phyloP scores from a whole-genome alignment of 2,797 vertebrate species.

The Pangasius mekongensis region DNA sequence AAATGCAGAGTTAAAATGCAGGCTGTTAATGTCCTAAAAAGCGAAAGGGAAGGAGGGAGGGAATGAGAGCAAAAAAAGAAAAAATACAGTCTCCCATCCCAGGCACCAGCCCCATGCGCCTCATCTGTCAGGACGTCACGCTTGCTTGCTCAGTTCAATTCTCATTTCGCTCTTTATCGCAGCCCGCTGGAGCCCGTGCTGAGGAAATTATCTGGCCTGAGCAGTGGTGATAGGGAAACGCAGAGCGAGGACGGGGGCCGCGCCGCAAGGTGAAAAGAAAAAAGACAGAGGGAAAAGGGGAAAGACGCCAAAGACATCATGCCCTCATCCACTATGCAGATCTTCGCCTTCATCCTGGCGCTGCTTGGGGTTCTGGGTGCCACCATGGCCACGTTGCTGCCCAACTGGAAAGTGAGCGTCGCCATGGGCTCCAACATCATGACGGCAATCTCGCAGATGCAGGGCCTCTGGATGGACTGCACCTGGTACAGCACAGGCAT shows the following conservation, averaged over 20 bases:
- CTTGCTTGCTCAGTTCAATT: slow-evolving; percentile 71
- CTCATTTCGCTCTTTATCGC: slow-evolving; percentile 70
- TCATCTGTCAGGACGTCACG: slow-evolving; percentile 78
- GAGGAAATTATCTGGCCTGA: slow-evolving; percentile 67
- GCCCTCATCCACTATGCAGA: slow-evolving; percentile 84
- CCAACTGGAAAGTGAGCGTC: slow-evolving; percentile 90
- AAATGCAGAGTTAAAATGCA: slow-evolving; percentile 51
- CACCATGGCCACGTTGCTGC: slow-evolving; percentile 85
- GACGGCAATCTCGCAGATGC: slow-evolving; percentile 85
- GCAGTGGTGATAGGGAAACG: slow-evolving; percentile 51
- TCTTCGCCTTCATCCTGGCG: slow-evolving; percentile 89
- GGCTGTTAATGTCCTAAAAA: slow-evolving; percentile 55
- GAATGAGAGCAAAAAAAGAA: slow-evolving; percentile 47
- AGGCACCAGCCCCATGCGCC: slow-evolving; percentile 56
- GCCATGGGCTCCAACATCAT: slow-evolving; percentile 82
- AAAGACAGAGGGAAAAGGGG: neutral
- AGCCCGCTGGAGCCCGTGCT: slow-evolving; percentile 68
- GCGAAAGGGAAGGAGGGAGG: slow-evolving; percentile 50
- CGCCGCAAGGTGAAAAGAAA: slow-evolving; percentile 55
- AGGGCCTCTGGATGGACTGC: slow-evolving; percentile 97
- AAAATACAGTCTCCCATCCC: slow-evolving; percentile 43
- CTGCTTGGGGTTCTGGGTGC: slow-evolving; percentile 82
- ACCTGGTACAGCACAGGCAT: slow-evolving; percentile 91
- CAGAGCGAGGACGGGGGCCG: slow-evolving; percentile 38
- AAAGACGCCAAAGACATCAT: slow-evolving; percentile 66